These are phyloP conservation scores for Papilio elwesi DNA, from an alignment of 2,888 invertebrate genomes.

Conservation along the genomic window DNA sequence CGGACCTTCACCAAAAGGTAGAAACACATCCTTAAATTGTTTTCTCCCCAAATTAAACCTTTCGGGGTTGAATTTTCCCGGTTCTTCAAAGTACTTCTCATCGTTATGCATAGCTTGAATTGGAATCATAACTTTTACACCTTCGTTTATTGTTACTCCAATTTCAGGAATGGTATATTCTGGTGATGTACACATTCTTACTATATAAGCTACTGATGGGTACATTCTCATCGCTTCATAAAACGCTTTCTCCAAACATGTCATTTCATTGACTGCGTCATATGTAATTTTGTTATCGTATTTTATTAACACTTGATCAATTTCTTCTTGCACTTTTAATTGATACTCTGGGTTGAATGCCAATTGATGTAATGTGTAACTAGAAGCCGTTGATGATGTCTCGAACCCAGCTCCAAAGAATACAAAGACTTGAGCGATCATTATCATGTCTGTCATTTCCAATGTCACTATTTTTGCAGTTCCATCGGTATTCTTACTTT, in stretches of 20 bases:
- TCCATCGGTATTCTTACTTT: slow-evolving; percentile 63
- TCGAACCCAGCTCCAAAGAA: slow-evolving; percentile 82
- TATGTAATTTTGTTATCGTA: slow-evolving; percentile 67
- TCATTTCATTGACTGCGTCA: slow-evolving; percentile 74
- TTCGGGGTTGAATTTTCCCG: slow-evolving; percentile 69
- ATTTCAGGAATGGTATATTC: slow-evolving; percentile 73
- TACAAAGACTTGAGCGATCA: slow-evolving; percentile 75
- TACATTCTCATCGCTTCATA: slow-evolving; percentile 74
- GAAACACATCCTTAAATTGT: slow-evolving; percentile 57
- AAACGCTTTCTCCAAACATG: slow-evolving; percentile 71
- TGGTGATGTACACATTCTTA: slow-evolving; percentile 67
- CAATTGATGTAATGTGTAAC: slow-evolving; percentile 76
- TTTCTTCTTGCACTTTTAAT: slow-evolving; percentile 70
- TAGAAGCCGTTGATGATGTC: slow-evolving; percentile 79
- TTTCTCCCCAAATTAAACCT: slow-evolving; percentile 64
- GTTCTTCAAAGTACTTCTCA: slow-evolving; percentile 67
- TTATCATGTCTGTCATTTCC: slow-evolving; percentile 64
- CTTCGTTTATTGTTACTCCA: slow-evolving; percentile 65
- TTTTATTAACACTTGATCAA: slow-evolving; percentile 67
- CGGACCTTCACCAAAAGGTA: slow-evolving; percentile 77
- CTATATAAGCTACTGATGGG: slow-evolving; percentile 70
- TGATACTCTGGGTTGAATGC: slow-evolving; percentile 77
- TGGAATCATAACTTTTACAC: slow-evolving; percentile 66
- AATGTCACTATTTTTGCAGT: slow-evolving; percentile 62
- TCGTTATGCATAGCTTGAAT: slow-evolving; percentile 73